Evolutionary conservation across 1,140 invertebrate species (phyloP), one percentile per base, ranked within the genome.

Genomic region (Brachionus koreanus): DNA sequence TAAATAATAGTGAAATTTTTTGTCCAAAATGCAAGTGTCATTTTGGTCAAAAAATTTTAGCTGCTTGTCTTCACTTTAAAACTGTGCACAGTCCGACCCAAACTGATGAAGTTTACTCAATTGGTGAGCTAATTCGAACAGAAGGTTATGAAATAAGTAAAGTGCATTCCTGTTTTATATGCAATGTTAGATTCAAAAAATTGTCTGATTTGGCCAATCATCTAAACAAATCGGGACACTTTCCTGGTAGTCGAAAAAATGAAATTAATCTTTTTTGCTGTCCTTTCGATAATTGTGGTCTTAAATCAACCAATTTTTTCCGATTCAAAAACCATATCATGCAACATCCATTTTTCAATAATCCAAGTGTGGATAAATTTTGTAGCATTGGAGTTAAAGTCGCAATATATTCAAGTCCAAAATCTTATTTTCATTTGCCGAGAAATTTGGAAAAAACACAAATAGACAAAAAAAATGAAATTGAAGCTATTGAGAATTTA

Each of bases 11-110:
- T 29, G 39, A 19, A 46, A 39, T 74, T 46, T 39, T 74, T 29
- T 74, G 69, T 46, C 69, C 69, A 3, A 74, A 74, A 29, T 74
- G 69, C 16, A 16, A 46, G 13, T 74, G 7, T 13, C 25, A 46
- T 46, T 74, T 46, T 46, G 39, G 33, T 25, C 37, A 74, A 7
- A 46, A 46, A 16, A 43, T 74, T 35, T 46, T 74, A 12, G 39
- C 19, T 13, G 39, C 69, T 25, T 43, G 69, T 74, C 25, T 74
- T 25, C 69, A 74, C 43, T 74, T 46, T 74, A 74, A 74, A 74
- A 46, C 4, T 6, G 43, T 13, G 9, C 69, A 74, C 6, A 74
- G 69, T 25, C 12, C 5, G 7, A 46, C 39, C 5, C 6, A 3
- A 29, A 19, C 10, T 12, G 69, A 74, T 74, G 69, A 74, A 39